phyloP scores from a whole-genome alignment of 2,888 invertebrate species.

The Aricia artaxerxes region DNA sequence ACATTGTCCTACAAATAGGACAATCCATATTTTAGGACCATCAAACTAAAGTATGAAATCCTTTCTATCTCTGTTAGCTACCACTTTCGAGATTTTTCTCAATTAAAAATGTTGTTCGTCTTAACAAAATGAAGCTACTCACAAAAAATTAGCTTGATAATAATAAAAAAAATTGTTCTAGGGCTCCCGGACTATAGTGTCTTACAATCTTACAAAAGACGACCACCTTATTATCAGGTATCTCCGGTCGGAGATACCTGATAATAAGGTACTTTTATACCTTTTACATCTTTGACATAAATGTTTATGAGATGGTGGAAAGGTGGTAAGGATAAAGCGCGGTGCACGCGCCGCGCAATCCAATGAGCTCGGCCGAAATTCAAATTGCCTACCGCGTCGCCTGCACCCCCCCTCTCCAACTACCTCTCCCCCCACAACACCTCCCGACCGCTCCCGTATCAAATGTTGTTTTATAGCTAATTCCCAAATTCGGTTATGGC shows the following conservation, averaged over 20 bases:
- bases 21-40: too few relatives aligned
- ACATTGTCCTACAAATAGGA: too few relatives aligned
- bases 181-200: too few relatives aligned
- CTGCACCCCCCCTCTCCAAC: conserved; percentile 47
- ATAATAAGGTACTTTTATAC: background rate
- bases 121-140: too few relatives aligned
- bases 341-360: conserved; percentile 71
- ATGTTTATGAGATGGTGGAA: conserved; percentile 33
- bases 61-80: too few relatives aligned
- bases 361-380: conserved; percentile 76
- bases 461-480: conserved; percentile 82
- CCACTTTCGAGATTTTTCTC: too few relatives aligned
- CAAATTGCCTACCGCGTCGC: conserved; percentile 78
- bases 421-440: conserved; percentile 45
- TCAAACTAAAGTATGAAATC: too few relatives aligned
- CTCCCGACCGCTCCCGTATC: conserved; percentile 57
- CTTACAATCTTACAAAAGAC: conserved; percentile 47
- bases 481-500: conserved; percentile 81
- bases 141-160: too few relatives aligned
- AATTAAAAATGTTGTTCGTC: too few relatives aligned
- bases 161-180: too few relatives aligned
- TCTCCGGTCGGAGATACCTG: background rate
- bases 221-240: too few relatives aligned
- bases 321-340: conserved; percentile 49
- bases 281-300: conserved; percentile 6